Conservation (phyloP, 2,888 invertebrate species). For the Aleiodes testaceus region DNA sequence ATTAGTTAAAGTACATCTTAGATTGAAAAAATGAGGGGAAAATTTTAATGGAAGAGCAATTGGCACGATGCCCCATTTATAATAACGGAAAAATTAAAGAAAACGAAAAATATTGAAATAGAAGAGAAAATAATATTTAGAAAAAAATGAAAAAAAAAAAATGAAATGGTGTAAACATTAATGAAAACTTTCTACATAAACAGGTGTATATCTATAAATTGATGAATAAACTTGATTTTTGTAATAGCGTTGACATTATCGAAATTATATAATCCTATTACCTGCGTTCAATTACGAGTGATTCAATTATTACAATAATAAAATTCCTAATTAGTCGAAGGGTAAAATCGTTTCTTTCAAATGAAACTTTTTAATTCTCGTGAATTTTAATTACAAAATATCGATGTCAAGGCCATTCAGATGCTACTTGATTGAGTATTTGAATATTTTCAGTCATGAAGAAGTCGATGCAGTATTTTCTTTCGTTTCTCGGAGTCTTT, state of each 20-base stretch:
- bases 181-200: constrained; percentile 68
- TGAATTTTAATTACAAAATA: not conserved
- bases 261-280: constrained; percentile 21
- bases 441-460: not conserved
- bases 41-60: constrained; percentile 41
- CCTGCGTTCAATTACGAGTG: not conserved
- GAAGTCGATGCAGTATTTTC: constrained; percentile 12
- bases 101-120: not conserved
- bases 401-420: not conserved
- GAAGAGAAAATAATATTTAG: not conserved
- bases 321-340: too few species aligned
- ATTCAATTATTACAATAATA: too few species aligned
- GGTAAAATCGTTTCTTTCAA: not conserved
- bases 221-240: constrained; percentile 71
- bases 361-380: constrained; percentile 13
- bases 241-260: constrained; percentile 54
- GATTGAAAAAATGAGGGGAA: constrained; percentile 44
- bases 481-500: constrained; percentile 56
- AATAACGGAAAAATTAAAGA: not conserved
- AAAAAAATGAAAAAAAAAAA: constrained; percentile 46
- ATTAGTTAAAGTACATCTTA: constrained; percentile 52
- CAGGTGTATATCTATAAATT: constrained; percentile 69
- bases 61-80: constrained; percentile 59
- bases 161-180: constrained; percentile 62
- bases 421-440: constrained; percentile 2